phyloP scores from a whole-genome alignment of 2,888 invertebrate species.

The Scrobipalpa costella region DNA sequence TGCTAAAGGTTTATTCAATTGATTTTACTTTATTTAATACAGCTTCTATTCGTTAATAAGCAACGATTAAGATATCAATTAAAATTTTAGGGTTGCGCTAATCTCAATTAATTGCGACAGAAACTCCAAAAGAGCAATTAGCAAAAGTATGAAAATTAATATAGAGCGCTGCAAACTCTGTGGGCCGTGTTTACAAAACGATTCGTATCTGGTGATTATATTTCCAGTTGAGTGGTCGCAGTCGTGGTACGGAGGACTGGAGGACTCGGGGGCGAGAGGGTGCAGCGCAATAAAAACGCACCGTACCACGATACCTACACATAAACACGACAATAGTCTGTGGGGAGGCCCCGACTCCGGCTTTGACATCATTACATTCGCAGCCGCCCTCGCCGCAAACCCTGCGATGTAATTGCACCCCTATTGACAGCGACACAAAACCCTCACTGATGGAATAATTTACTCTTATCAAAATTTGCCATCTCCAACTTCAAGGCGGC shows the following conservation, averaged over 20 bases:
- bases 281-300: slow-evolving; percentile 29
- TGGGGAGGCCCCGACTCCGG: slow-evolving; percentile 47
- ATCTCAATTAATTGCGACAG: slow-evolving; percentile 14
- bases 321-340: slow-evolving; percentile 11
- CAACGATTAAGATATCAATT: slow-evolving; percentile 7
- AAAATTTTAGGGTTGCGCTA: neutral
- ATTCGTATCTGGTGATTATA: slow-evolving; percentile 69
- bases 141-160: slow-evolving; percentile 40
- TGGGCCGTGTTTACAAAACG: slow-evolving; percentile 58
- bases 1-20: neutral
- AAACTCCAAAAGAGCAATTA: slow-evolving; percentile 31
- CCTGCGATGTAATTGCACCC: slow-evolving; percentile 47
- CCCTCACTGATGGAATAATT: slow-evolving; percentile 28
- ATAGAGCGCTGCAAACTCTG: slow-evolving; percentile 39
- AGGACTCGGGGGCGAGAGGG: slow-evolving; percentile 31
- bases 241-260: slow-evolving; percentile 44
- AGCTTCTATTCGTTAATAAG: neutral
- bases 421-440: slow-evolving; percentile 40
- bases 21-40: neutral
- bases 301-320: slow-evolving; percentile 16
- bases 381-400: slow-evolving; percentile 56
- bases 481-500: slow-evolving; percentile 30
- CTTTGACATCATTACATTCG: slow-evolving; percentile 70
- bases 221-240: slow-evolving; percentile 66
- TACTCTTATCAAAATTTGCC: slow-evolving; percentile 38